Percentiles rank a stretch among this genome's conserved stretches.
Conservation (phyloP, 2,888 invertebrate genomes). For the Coremacera marginata region DNA sequence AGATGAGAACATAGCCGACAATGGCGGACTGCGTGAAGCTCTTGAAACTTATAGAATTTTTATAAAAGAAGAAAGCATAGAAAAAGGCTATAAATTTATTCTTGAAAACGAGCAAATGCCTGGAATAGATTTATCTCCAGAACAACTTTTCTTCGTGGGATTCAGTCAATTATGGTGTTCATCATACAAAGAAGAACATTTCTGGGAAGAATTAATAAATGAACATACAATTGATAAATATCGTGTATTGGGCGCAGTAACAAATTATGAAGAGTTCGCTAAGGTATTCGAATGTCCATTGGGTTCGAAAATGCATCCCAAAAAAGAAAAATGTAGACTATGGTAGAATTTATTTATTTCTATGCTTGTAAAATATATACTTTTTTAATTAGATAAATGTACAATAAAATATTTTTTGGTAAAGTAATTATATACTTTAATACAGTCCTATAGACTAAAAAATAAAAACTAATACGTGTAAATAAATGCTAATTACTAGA, state of each 20-base stretch:
- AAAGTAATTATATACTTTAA: too few relatives aligned
- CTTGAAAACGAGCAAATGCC: slow-evolving; percentile 60
- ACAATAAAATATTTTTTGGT: too few relatives aligned
- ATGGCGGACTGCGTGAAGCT: slow-evolving; percentile 59
- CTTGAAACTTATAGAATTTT: slow-evolving; percentile 58
- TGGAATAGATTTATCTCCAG: slow-evolving; percentile 60
- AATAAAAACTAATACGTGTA: too few relatives aligned
- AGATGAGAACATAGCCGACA: slow-evolving; percentile 65
- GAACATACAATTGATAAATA: slow-evolving; percentile 63
- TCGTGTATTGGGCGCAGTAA: slow-evolving; percentile 61
- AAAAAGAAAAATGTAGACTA: slow-evolving; percentile 56
- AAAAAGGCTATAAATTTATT: slow-evolving; percentile 21
- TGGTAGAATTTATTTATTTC: slow-evolving; percentile 52
- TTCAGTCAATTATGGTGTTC: slow-evolving; percentile 65
- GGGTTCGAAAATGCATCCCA: slow-evolving; percentile 62
- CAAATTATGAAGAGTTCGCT: slow-evolving; percentile 62
- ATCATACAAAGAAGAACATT: slow-evolving; percentile 58
- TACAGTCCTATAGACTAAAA: too few relatives aligned
- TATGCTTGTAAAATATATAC: neutral
- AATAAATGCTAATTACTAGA: too few relatives aligned
- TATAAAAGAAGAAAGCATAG: slow-evolving; percentile 49
- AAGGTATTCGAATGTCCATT: slow-evolving; percentile 57
- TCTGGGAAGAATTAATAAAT: slow-evolving; percentile 60
- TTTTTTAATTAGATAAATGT: too few relatives aligned
- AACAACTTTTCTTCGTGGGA: slow-evolving; percentile 64